These are phyloP conservation scores for Anoplolepis gracilipes DNA, from an alignment of 1,140 invertebrate genomes.

Conservation along the genomic window DNA sequence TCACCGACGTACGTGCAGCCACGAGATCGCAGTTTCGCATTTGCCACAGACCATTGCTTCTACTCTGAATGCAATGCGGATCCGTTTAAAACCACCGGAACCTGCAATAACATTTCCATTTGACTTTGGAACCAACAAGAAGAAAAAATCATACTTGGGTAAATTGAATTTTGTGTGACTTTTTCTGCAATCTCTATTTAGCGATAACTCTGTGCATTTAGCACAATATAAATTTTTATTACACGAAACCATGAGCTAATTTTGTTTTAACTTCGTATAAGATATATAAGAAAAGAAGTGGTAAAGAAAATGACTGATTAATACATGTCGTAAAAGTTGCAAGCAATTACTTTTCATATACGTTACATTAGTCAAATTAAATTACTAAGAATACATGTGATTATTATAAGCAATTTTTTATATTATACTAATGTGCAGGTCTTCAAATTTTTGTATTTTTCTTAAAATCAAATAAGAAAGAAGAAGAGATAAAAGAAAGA, in stretches of 20 bases:
- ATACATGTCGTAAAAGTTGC: not conserved
- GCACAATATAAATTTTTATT: not conserved
- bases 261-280: not conserved
- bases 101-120: conserved; percentile 67
- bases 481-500: not conserved
- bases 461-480: too few relatives aligned
- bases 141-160: not conserved
- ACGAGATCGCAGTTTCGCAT: conserved; percentile 59
- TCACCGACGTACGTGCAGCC: conserved; percentile 66
- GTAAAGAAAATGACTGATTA: not conserved
- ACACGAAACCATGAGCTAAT: not conserved
- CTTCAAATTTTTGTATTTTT: too few relatives aligned
- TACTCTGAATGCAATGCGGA: conserved; percentile 60
- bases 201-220: conserved; percentile 22
- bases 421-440: not conserved
- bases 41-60: conserved; percentile 68
- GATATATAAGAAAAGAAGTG: not conserved
- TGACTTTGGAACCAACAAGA: not conserved
- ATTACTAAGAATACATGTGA: not conserved
- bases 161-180: conserved; percentile 18
- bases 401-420: not conserved
- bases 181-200: not conserved
- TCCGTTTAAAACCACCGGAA: conserved; percentile 56
- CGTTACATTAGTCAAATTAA: not conserved
- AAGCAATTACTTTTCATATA: too few relatives aligned